Conservation (phyloP, 2,888 invertebrate genomes). For the Dasysyrphus albostriatus region DNA sequence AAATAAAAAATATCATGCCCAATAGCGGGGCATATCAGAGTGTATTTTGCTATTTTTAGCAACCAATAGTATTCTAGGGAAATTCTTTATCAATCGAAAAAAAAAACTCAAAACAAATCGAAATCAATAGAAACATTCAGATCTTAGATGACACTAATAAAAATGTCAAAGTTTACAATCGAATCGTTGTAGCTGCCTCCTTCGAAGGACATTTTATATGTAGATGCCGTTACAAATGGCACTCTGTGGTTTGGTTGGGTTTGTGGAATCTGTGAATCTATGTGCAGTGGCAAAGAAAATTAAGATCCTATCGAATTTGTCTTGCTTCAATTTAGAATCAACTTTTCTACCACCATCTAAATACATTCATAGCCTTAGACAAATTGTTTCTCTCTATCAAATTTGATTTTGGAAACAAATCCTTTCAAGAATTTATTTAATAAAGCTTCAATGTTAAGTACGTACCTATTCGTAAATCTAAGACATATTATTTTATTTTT, state of each 20-base stretch:
- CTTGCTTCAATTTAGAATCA: neutral
- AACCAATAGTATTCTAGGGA: neutral
- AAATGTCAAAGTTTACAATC: conserved; percentile 52
- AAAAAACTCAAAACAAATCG: conserved; percentile 11
- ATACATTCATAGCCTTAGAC: neutral
- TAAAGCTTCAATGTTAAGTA: conserved; percentile 5
- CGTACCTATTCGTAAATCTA: neutral
- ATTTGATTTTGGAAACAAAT: neutral
- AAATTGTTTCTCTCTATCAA: neutral
- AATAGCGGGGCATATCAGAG: neutral
- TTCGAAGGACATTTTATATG: conserved; percentile 48
- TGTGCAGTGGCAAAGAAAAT: neutral
- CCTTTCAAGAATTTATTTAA: conserved; percentile 18
- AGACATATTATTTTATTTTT: conserved; percentile 27
- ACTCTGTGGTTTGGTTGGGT: conserved; percentile 1
- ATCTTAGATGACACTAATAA: conserved; percentile 13
- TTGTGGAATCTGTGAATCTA: neutral
- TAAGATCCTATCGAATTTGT: conserved; percentile 7
- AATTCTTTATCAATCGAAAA: conserved; percentile 9
- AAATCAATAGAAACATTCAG: conserved; percentile 42
- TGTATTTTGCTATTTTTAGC: conserved; percentile 12
- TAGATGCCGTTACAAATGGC: conserved; percentile 32
- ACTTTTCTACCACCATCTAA: neutral
- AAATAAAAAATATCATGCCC: neutral
- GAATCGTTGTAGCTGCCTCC: conserved; percentile 6